phyloP scores from a whole-genome alignment of 92 coral and sea anemone genomes.

The Plumapathes pennacea region DNA sequence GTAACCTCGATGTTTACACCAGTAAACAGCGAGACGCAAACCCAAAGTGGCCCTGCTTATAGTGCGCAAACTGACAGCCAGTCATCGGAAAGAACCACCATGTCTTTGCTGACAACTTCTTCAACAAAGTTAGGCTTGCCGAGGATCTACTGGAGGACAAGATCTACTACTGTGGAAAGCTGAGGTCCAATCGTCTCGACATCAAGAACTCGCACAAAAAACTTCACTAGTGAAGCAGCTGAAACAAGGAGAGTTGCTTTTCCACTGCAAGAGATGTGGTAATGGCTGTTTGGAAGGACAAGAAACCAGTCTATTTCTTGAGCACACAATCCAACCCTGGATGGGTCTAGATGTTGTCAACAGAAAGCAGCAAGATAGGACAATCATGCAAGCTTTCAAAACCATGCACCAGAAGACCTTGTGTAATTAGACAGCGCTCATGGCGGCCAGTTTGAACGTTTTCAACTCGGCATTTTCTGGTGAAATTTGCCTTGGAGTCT shows the following conservation, averaged over 20 bases:
- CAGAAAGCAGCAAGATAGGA: constrained; percentile 30
- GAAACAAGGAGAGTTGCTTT: constrained; percentile 22
- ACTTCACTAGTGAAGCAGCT: constrained; percentile 23
- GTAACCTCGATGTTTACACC: constrained; percentile 12
- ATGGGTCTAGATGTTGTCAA: background rate
- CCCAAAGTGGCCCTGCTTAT: too few species aligned
- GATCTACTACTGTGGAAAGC: constrained; percentile 55
- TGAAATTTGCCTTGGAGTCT: too few species aligned
- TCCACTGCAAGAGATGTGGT: constrained; percentile 15
- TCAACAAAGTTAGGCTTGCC: constrained; percentile 32
- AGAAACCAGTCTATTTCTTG: constrained; percentile 12
- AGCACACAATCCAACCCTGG: constrained; percentile 36
- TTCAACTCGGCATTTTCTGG: too few species aligned
- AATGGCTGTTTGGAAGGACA: constrained; percentile 31
- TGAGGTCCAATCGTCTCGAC: constrained; percentile 32
- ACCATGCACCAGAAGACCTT: too few species aligned
- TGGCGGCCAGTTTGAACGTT: too few species aligned
- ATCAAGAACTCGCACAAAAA: too few species aligned
- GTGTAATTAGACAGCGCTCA: too few species aligned
- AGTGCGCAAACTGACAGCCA: too few species aligned
- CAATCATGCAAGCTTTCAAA: constrained; percentile 1
- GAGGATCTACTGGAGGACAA: constrained; percentile 29
- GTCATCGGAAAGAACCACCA: constrained; percentile 21
- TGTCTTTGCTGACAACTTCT: constrained; percentile 51
- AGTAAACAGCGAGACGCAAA: constrained; percentile 13